A percentile compares a stretch with the other conserved stretches of the same genome.
These are phyloP conservation scores for Xylophagus ater DNA, from an alignment of 2,888 invertebrate species.

Conservation along the genomic window DNA sequence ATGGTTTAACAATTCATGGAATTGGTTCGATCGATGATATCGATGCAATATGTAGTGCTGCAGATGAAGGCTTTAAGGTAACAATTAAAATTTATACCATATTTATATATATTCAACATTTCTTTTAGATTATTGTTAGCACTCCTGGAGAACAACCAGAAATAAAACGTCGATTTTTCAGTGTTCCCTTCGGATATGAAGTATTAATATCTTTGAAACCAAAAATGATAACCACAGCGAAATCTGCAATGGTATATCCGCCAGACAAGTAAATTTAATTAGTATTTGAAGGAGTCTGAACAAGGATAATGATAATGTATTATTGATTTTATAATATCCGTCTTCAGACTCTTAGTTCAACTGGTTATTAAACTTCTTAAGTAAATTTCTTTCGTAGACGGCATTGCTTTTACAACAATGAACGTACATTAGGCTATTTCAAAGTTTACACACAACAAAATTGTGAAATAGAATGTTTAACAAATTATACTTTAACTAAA, in stretches of 20 bases:
- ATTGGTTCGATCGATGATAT: constrained; percentile 47
- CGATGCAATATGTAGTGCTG: constrained; percentile 60
- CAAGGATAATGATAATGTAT: too few relatives aligned
- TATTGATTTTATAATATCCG: background rate
- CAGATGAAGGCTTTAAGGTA: constrained; percentile 62
- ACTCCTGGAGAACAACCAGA: constrained; percentile 36
- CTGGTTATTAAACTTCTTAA: too few relatives aligned
- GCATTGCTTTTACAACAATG: constrained; percentile 51
- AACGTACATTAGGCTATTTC: constrained; percentile 47
- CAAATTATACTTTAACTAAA: constrained; percentile 46
- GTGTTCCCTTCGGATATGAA: constrained; percentile 58
- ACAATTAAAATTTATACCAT: too few relatives aligned
- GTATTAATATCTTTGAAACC: constrained; percentile 60
- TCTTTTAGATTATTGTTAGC: constrained; percentile 32
- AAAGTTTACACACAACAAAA: constrained; percentile 54
- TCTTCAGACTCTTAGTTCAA: too few relatives aligned
- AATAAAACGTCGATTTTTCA: constrained; percentile 53
- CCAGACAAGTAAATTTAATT: constrained; percentile 45
- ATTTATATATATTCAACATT: too few relatives aligned
- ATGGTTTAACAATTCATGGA: constrained; percentile 52
- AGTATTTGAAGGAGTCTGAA: too few relatives aligned
- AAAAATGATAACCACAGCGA: constrained; percentile 64
- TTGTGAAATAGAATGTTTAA: constrained; percentile 54
- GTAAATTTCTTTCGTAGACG: too few relatives aligned
- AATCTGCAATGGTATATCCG: constrained; percentile 50